Base-by-base conservation (phyloP, 2,113 vertebrate species). In the Polypterus senegalus region DNA sequence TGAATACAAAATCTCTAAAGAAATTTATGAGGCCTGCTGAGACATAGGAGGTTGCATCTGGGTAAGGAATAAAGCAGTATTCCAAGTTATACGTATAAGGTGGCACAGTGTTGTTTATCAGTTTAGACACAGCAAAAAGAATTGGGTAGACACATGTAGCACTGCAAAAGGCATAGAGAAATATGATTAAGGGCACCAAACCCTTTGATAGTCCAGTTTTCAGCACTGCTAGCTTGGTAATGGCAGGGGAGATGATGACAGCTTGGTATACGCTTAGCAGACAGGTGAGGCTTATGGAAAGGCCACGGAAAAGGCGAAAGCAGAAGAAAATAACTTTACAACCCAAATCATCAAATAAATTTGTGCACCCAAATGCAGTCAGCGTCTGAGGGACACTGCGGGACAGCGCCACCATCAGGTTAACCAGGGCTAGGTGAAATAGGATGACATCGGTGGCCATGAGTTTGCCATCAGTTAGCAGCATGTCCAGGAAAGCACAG, bases 221-320 rank as follows among this genome's bases (percentile, higher is more conserved):
- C 5, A 66, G 49, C 46, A 47, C 53, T 10, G 44, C 54, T 61
- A 60, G 62, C 9, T 47, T 52, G 44, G 11, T 62, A 10, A 46
- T 62, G 9, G 54, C 47, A 1, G 65, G 65, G 47, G 65, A 48
- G 48, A 66, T 45, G 54, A 66, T 48, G 6, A 66, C 54, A 62
- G 60, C 61, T 11, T 66, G 65, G 54, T 66, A 47, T 11, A 60
- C 61, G 5, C 60, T 66, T 2, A 66, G 60, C 4, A 66, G 59
- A 58, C 65, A 62, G 46, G 65, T 66, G 5, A 62, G 5, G 46
- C 65, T 62, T 48, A 66, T 66, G 7, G 54, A 66, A 60, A 66
- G 61, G 9, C 60, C 65, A 9, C 65, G 47, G 11, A 55, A 62
- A 4, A 66, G 49, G 52, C 65, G 47, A 44, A 45, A 66, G 3